Evolutionary conservation across 2,113 vertebrate genomes (phyloP).

Genomic region (Plecotus auritus): DNA sequence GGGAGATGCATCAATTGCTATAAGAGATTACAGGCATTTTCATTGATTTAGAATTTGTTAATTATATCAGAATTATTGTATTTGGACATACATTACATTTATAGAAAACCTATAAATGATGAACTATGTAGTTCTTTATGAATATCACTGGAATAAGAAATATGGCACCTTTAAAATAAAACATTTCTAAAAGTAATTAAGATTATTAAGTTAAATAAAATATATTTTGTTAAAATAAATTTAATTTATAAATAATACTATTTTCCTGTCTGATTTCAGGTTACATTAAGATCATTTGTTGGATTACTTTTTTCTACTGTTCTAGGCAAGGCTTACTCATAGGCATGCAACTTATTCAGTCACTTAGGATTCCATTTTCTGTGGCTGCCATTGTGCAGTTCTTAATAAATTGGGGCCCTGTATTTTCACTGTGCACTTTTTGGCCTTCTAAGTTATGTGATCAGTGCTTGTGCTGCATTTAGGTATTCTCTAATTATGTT

Average conservation of each 20-base stretch:
- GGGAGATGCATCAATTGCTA: not conserved
- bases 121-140: not conserved
- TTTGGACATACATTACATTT: not conserved
- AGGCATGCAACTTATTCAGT: not conserved
- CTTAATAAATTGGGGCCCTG: not conserved
- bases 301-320: not conserved
- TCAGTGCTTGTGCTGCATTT: not conserved
- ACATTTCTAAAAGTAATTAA: not conserved
- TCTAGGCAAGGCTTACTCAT: not conserved
- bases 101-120: not conserved
- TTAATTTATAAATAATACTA: not conserved
- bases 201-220: not conserved
- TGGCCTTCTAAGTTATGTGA: not conserved
- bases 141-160: not conserved
- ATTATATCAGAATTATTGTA: not conserved
- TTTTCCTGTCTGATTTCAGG: not conserved
- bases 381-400: not conserved
- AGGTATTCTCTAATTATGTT: not conserved
- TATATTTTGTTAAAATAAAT: not conserved
- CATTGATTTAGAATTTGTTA: not conserved
- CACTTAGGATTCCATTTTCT: not conserved
- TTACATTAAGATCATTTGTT: not conserved
- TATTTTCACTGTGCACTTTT: not conserved
- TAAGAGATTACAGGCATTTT: not conserved
- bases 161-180: not conserved